Evolutionary conservation across 64 coral and sea anemone species (phyloP), one percentile per base, ranked within the genome.

Genomic region (Cladopsammia gracilis): DNA sequence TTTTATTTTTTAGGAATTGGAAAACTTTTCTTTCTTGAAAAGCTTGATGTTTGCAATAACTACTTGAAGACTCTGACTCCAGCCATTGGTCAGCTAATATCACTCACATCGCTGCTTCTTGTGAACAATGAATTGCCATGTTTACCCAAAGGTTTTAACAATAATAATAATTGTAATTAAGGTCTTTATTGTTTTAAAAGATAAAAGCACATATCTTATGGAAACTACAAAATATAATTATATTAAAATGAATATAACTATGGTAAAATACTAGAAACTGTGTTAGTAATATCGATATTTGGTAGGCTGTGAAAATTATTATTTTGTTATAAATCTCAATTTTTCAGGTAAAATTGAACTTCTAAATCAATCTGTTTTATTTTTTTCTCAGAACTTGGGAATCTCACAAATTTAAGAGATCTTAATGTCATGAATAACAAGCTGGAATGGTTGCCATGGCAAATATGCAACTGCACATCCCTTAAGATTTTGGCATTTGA

Each of bases 401-500:
- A 86, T 56, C 91, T 96, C 11, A 64, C 62, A 14, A 73, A 84
- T 16, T 70, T 96, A 48, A 89, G 78, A 59, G 95, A 94, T 78
- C 79, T 96, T 6, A 88, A 96, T 93, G 91, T 96, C 53, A 81
- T 93, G 74, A 96, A 96, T 49, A 96, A 96, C 86, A 83, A 80
- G 47, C 57, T 96, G 43, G 88, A 62, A 24, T 64, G 76, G 74
- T 94, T 96, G 73, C 95, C 95, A 90, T 96, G 91, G 95, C 91
- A 96, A 87, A 73, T 93, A 49, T 90, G 86, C 25, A 53, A 90
- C 12, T 96, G 95, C 12, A 34, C 4, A 20, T 88, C 64, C 15
- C 91, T 96, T 15, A 75, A 96, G 71, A 96, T 79, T 25, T 57
- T 96, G 9, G 76, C 58, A 16, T 73, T 96, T 90, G 95, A 96